These are phyloP conservation scores for Chrysotoxum bicinctum DNA, from an alignment of 2,888 invertebrate species.

Conservation along the genomic window DNA sequence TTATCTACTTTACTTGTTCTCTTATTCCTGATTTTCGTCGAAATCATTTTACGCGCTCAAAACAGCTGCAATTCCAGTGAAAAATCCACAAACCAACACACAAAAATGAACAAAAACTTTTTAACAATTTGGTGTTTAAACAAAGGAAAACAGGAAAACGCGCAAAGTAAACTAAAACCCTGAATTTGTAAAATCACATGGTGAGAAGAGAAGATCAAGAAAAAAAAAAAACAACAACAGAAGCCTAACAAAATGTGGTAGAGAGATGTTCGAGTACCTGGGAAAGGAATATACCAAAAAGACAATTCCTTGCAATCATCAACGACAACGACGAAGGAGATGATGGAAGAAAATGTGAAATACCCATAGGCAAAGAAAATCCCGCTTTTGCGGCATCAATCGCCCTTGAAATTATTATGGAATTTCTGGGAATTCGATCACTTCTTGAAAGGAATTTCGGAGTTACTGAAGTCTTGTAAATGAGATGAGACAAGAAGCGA, in stretches of 20 bases:
- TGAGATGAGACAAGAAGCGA: not conserved
- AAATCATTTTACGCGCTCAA: conserved; percentile 15
- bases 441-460: conserved; percentile 53
- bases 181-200: not conserved
- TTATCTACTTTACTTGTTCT: conserved; percentile 5
- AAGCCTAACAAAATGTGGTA: conserved; percentile 72
- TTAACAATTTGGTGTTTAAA: conserved; percentile 23
- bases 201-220: not conserved
- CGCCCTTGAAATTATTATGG: conserved; percentile 52
- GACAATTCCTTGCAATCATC: conserved; percentile 5
- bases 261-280: conserved; percentile 34
- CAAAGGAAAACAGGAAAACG: conserved; percentile 66
- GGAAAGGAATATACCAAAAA: not conserved
- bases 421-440: conserved; percentile 57
- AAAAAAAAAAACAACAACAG: conserved; percentile 39
- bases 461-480: conserved; percentile 33
- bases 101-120: not conserved
- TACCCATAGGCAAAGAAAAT: conserved; percentile 42
- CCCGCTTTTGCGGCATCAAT: conserved; percentile 16
- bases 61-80: conserved; percentile 58
- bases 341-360: conserved; percentile 28
- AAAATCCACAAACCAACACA: conserved; percentile 35
- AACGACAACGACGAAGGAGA: not conserved
- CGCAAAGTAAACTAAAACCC: conserved; percentile 50
- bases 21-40: conserved; percentile 1